Conservation (phyloP, 2,888 invertebrate species). For the Lepetodrilus schrolli region DNA sequence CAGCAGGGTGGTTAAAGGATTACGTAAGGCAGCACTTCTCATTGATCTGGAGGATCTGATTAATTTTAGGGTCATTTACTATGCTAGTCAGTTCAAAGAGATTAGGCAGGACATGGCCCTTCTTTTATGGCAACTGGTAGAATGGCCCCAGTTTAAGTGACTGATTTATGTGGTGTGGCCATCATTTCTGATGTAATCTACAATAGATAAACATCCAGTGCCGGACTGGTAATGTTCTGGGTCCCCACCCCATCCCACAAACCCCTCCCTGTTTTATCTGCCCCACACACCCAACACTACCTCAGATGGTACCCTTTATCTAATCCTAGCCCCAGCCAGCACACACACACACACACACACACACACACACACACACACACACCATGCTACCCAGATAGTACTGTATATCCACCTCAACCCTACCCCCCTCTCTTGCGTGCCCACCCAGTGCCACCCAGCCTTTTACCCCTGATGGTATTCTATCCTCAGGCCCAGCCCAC, state of each 20-base stretch:
- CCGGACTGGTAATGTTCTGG: not conserved
- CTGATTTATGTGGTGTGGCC: slow-evolving; percentile 8
- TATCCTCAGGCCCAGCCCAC: not conserved
- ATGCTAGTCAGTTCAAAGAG: slow-evolving; percentile 27
- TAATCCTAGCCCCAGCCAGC: too few relatives aligned
- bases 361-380: too few relatives aligned
- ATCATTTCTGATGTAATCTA: slow-evolving; percentile 25
- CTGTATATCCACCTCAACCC: too few relatives aligned
- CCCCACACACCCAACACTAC: too few relatives aligned
- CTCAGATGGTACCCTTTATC: too few relatives aligned
- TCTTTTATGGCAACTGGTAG: slow-evolving; percentile 14
- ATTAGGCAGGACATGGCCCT: slow-evolving; percentile 20
- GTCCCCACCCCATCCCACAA: not conserved
- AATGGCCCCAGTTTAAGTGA: slow-evolving; percentile 3
- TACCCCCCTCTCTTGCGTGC: too few relatives aligned
- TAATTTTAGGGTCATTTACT: slow-evolving; percentile 25
- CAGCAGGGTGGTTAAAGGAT: slow-evolving; percentile 7
- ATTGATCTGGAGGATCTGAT: slow-evolving; percentile 19
- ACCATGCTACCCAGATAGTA: too few relatives aligned
- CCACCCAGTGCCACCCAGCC: not conserved
- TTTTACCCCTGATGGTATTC: not conserved
- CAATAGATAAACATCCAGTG: not conserved
- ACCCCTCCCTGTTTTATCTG: too few relatives aligned
- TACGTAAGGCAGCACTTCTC: slow-evolving; percentile 19
- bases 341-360: too few relatives aligned